Percentiles rank a stretch among this genome's conserved stretches.
Evolutionary conservation across 2,888 invertebrate genomes (phyloP).

Genomic region (Parapristionchus giblindavisi): DNA sequence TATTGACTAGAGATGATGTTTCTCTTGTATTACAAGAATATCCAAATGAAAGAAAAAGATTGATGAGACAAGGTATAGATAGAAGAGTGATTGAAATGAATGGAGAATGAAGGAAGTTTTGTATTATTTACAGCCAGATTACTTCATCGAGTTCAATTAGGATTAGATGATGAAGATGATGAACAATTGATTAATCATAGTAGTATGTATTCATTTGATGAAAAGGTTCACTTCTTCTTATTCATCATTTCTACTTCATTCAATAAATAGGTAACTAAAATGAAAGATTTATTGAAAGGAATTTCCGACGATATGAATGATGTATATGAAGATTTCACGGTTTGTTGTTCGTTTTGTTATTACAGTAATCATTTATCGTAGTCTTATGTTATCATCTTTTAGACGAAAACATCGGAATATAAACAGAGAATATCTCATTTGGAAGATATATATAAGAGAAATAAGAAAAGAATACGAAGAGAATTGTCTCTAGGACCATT

Average conservation of each 20-base stretch:
- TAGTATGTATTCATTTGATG: slow-evolving; percentile 15
- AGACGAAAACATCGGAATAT: background rate
- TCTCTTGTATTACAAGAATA: slow-evolving; percentile 51
- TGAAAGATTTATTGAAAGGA: background rate
- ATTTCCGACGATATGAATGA: slow-evolving; percentile 14
- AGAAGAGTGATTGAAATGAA: background rate
- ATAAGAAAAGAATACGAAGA: background rate
- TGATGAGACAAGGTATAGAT: slow-evolving; percentile 54
- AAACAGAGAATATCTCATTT: slow-evolving; percentile 18
- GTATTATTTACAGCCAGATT: background rate
- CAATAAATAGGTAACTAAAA: slow-evolving; percentile 1
- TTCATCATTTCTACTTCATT: background rate
- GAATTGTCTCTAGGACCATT: background rate
- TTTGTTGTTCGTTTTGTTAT: background rate
- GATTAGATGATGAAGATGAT: background rate
- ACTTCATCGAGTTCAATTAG: slow-evolving; percentile 6
- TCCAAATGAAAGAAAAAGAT: slow-evolving; percentile 45
- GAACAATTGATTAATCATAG: slow-evolving; percentile 9
- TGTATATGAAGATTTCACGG: slow-evolving; percentile 14
- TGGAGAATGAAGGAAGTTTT: background rate
- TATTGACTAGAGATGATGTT: slow-evolving; percentile 62
- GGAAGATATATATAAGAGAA: background rate
- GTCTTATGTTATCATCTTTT: background rate
- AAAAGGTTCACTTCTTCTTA: slow-evolving; percentile 11
- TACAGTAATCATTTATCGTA: background rate